These are phyloP conservation scores for Cotesia glomerata DNA, from an alignment of 1,140 invertebrate genomes.

Conservation along the genomic window DNA sequence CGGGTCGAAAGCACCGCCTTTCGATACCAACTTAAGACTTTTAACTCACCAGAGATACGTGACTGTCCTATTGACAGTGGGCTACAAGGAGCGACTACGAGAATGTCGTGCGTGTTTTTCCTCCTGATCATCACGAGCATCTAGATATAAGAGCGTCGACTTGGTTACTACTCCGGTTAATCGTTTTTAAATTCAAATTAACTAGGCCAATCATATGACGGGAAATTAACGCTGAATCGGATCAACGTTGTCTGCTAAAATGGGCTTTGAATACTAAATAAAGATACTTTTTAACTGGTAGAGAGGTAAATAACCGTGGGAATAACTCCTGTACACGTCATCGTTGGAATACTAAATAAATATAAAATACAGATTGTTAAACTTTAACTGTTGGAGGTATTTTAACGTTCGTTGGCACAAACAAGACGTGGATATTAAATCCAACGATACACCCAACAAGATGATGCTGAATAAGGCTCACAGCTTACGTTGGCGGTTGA, in stretches of 20 bases:
- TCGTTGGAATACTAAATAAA: constrained; percentile 54
- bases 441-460: no score
- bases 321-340: constrained; percentile 50
- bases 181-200: no score
- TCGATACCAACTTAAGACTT: background rate
- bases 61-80: constrained; percentile 24
- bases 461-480: no score
- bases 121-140: background rate
- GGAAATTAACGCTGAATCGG: no score
- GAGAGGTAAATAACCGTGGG: constrained; percentile 62
- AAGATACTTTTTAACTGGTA: constrained; percentile 41
- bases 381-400: no score
- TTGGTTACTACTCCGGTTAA: no score
- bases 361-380: background rate
- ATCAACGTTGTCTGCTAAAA: no score
- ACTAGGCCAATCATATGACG: no score
- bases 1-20: constrained; percentile 8
- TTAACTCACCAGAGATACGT: background rate
- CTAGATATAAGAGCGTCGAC: background rate
- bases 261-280: background rate
- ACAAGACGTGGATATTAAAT: no score
- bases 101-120: constrained; percentile 8
- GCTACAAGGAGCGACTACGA: background rate
- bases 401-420: no score
- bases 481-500: no score